Evolutionary conservation across 2,888 invertebrate species (phyloP).

Genomic region (Drosophila prolongata): DNA sequence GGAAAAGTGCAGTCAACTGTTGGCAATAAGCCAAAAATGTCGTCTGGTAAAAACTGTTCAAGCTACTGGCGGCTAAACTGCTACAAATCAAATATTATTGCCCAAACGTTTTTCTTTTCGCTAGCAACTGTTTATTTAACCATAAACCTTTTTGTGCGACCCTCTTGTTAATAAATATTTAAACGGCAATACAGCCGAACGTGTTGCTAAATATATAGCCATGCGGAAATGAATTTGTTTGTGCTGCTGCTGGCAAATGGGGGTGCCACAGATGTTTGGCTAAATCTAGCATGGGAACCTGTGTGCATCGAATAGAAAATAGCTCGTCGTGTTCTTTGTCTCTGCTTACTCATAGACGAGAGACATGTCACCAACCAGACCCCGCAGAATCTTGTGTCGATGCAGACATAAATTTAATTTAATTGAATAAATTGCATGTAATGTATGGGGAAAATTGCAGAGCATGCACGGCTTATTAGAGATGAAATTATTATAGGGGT

Average conservation of each 20-base stretch:
- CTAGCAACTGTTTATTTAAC: constrained; percentile 48
- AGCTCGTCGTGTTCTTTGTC: constrained; percentile 30
- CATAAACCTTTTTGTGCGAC: constrained; percentile 43
- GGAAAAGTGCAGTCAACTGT: constrained; percentile 61
- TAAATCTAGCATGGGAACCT: constrained; percentile 30
- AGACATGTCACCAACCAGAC: constrained; percentile 50
- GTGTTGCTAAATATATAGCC: constrained; percentile 50
- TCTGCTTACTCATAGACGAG: constrained; percentile 43
- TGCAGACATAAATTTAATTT: constrained; percentile 33
- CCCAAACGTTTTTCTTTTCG: constrained; percentile 35
- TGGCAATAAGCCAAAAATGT: constrained; percentile 44
- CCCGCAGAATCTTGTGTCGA: constrained; percentile 31
- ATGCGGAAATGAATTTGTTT: constrained; percentile 69
- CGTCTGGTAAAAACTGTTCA: constrained; percentile 19
- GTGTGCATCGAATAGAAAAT: constrained; percentile 36
- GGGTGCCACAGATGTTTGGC: constrained; percentile 31
- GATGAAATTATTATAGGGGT: constrained; percentile 15
- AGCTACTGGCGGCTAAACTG: constrained; percentile 48
- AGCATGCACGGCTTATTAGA: constrained; percentile 12
- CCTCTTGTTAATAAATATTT: constrained; percentile 64
- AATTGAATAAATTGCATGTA: constrained; percentile 17
- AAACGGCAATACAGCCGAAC: constrained; percentile 44
- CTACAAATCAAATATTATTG: constrained; percentile 64
- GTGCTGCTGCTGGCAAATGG: constrained; percentile 8
- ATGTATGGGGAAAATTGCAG: constrained; percentile 14